A percentile compares a stretch with the other conserved stretches of the same genome.
phyloP scores from a whole-genome alignment of 2,888 invertebrate species.

The Papilio demoleus region DNA sequence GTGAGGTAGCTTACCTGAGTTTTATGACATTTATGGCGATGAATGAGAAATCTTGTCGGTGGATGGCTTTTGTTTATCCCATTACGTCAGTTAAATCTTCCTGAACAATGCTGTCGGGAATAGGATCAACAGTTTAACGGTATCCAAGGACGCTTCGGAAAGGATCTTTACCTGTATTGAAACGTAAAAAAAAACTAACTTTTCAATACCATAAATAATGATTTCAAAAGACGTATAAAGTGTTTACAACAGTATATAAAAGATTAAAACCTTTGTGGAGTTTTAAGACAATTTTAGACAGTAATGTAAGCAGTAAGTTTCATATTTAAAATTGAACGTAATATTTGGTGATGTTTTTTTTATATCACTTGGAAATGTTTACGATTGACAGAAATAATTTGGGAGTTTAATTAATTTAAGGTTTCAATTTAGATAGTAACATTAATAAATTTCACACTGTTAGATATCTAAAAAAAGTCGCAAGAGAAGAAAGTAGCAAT shows the following conservation, averaged over 20 bases:
- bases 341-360: too few relatives aligned
- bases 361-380: too few relatives aligned
- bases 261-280: slow-evolving; percentile 16
- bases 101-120: slow-evolving; percentile 61
- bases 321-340: not conserved
- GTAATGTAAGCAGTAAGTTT: not conserved
- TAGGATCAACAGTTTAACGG: slow-evolving; percentile 77
- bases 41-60: slow-evolving; percentile 55
- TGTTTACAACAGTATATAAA: slow-evolving; percentile 10
- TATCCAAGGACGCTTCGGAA: slow-evolving; percentile 58
- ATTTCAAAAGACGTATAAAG: slow-evolving; percentile 7
- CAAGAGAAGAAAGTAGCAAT: not conserved
- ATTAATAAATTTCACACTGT: too few relatives aligned
- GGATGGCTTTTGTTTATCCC: slow-evolving; percentile 67
- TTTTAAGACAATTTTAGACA: not conserved
- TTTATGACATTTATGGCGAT: slow-evolving; percentile 68
- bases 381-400: too few relatives aligned
- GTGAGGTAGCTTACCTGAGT: slow-evolving; percentile 79
- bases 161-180: slow-evolving; percentile 64
- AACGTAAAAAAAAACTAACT: slow-evolving; percentile 46
- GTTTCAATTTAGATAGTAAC: too few relatives aligned
- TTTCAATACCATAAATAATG: slow-evolving; percentile 41
- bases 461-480: too few relatives aligned
- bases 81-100: slow-evolving; percentile 74
- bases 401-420: too few relatives aligned